Base-by-base conservation (phyloP, 2,797 vertebrate genomes). In the Microctenopoma lineatum region DNA sequence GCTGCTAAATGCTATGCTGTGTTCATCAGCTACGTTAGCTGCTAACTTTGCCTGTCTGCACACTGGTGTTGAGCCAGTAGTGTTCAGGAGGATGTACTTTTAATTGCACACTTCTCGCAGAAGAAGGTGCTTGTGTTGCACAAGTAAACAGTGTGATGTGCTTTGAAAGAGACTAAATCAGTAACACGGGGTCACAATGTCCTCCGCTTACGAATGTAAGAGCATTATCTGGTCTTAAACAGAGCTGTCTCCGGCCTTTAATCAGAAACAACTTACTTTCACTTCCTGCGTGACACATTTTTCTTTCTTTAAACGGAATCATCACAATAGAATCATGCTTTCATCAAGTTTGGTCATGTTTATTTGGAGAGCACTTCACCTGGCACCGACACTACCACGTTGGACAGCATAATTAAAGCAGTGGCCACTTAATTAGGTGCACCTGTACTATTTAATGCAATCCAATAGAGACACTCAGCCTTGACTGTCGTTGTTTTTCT, bases 121-220 rank as follows among this genome's bases (percentile, higher is more conserved):
- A 12, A 2, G 18, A 44, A n/a, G 42, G 14, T 39, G 51, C 46
- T 15, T 27, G 42, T 39, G 36, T 47, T 39, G 16, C 26, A 11
- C n/a, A 57, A 21, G 46, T 72, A 29, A 59, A 50, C 63, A 47
- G 58, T 27, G 59, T 61, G 62, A 77, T 38, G 15, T 18, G 0
- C 15, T 25, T 45, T 7, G 8, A 77, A 60, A 21, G 53, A 52
- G 61, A 66, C 72, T 50, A 46, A 62, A 11, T 46, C 59, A 63
- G 64, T 7, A 51, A 53, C 53, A 9, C 8, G 9, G 58, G 83
- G 84, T 90, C 84, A 89, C 67, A 0, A 39, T 81, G 90, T 86
- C 87, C 89, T 91, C 84, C 84, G 75, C 87, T 92, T 69, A 90
- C 66, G 66, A 79, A 83, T 81, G 73, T 92, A 92, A 84, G 82